Conservation (phyloP, 2,113 vertebrate genomes). For the Lampris megalopsis region DNA sequence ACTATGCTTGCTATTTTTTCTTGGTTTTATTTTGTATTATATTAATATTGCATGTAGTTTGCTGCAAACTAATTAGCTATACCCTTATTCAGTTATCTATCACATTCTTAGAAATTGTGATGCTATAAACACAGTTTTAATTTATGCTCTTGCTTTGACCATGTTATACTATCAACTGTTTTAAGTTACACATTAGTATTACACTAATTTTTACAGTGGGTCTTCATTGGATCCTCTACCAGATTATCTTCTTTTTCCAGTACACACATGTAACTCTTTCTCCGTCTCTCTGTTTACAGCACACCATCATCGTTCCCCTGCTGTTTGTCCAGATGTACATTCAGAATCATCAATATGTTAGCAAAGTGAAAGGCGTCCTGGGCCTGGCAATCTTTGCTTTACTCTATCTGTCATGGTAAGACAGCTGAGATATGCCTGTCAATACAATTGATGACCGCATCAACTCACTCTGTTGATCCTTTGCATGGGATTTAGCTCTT, state of each 20-base stretch:
- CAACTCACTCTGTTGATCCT: not conserved
- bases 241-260: not conserved
- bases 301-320: constrained; percentile 67
- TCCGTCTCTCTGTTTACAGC: constrained; percentile 41
- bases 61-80: no score
- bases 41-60: no score
- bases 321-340: constrained; percentile 66
- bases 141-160: no score
- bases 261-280: not conserved
- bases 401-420: constrained; percentile 68
- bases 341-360: constrained; percentile 51
- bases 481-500: not conserved
- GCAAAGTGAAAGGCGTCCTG: constrained; percentile 47
- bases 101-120: no score
- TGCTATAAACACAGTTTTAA: no score
- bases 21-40: no score
- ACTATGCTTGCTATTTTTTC: no score
- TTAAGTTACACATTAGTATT: no score
- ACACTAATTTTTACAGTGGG: not conserved
- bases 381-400: constrained; percentile 45
- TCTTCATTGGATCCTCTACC: not conserved
- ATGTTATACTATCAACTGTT: no score
- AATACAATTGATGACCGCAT: not conserved
- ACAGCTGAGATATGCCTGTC: not conserved
- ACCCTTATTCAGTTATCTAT: no score